These are phyloP conservation scores for Muricea muricata DNA, from an alignment of 92 coral and sea anemone species.

Conservation along the genomic window DNA sequence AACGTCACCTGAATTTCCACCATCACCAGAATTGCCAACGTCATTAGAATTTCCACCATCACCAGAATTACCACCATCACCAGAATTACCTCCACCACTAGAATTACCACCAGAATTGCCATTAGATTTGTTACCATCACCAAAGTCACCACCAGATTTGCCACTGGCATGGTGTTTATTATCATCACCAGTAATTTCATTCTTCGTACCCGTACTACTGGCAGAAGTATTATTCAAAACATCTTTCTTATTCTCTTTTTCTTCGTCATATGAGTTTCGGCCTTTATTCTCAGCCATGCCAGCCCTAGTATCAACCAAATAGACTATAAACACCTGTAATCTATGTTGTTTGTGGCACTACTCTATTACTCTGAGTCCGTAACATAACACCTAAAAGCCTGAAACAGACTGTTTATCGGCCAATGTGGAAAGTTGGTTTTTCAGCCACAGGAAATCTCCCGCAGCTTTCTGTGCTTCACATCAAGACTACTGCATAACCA, in stretches of 20 bases:
- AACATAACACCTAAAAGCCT: too few species aligned
- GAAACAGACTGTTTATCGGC: too few species aligned
- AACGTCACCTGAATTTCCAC: background rate
- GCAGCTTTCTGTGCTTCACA: too few species aligned
- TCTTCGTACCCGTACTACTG: background rate
- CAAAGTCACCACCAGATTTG: background rate
- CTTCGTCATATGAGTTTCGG: too few species aligned
- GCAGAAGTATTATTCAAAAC: background rate
- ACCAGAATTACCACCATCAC: background rate
- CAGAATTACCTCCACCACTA: background rate
- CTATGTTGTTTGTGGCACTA: too few species aligned
- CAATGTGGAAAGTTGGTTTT: too few species aligned
- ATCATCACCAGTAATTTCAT: background rate
- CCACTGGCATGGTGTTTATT: conserved; percentile 16
- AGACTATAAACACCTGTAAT: too few species aligned
- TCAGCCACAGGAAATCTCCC: too few species aligned
- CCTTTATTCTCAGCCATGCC: too few species aligned
- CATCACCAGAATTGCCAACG: background rate
- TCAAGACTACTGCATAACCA: too few species aligned
- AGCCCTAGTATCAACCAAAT: too few species aligned
- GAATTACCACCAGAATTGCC: background rate
- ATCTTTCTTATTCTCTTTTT: background rate
- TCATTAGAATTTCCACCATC: background rate
- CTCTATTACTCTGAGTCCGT: too few species aligned
- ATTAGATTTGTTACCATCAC: background rate